These are phyloP conservation scores for Etheostoma nigrum DNA, from an alignment of 2,797 vertebrate genomes.

Conservation along the genomic window DNA sequence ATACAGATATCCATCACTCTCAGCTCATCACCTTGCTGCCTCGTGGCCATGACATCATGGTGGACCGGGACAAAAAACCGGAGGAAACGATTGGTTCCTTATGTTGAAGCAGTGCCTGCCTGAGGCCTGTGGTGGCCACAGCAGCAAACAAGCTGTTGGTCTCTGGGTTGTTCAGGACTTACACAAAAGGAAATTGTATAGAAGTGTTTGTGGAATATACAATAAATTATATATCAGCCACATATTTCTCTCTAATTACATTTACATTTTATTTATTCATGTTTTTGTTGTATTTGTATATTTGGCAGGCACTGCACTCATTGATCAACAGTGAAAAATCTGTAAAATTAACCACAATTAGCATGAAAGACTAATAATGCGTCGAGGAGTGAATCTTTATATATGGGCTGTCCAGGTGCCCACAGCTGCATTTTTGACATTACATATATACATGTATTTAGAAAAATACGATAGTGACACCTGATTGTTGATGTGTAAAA, in stretches of 20 bases:
- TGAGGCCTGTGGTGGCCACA: constrained; percentile 63
- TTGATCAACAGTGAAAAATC: constrained; percentile 12
- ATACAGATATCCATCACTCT: constrained; percentile 87
- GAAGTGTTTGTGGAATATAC: constrained; percentile 21
- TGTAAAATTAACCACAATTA: not conserved
- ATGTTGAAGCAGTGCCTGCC: constrained; percentile 66
- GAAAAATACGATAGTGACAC: not conserved
- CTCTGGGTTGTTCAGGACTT: constrained; percentile 32
- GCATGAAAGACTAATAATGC: no score
- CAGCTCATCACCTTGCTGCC: constrained; percentile 82
- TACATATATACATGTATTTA: not conserved
- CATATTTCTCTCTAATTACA: constrained; percentile 22
- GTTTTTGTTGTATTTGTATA: constrained; percentile 4
- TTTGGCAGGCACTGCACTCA: not conserved
- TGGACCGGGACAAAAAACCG: constrained; percentile 57
- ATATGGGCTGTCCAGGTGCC: no score
- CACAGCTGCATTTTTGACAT: not conserved
- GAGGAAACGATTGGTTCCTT: constrained; percentile 79
- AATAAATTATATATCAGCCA: constrained; percentile 14
- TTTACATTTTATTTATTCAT: constrained; percentile 23
- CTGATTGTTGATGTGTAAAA: not conserved
- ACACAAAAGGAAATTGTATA: constrained; percentile 23
- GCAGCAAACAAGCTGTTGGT: constrained; percentile 61
- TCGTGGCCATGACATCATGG: constrained; percentile 81
- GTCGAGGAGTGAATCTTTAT: no score